Evolutionary conservation across 2,888 invertebrate genomes (phyloP), one percentile per base, ranked within the genome.

Genomic region (Cataglyphis cursor): DNA sequence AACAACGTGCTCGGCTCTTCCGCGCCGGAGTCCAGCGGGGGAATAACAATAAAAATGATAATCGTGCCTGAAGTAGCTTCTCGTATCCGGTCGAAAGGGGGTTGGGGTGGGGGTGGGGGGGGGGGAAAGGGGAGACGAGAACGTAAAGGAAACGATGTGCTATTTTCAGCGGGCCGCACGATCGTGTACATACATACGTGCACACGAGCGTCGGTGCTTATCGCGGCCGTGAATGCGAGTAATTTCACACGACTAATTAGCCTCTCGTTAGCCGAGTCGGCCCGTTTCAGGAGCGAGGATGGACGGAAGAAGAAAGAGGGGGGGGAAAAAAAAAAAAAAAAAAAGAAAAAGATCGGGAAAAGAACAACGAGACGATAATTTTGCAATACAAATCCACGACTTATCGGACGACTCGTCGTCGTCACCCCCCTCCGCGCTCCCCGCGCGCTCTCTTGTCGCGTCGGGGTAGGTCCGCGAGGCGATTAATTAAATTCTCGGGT

Each of bases 401-500:
- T 94, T 93, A 93, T 93, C 92, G 92, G 90, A 87, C 85, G 24
- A 24, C 24, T 24, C 24, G 24, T 82, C 80, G 24, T 82, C 80
- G 83, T 59, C 65, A 78, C 74, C 78, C 74, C 78, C 31, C 66
- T 64, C 65, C 54, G 76, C 74, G 70, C 66, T 51, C 48, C 8
- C 62, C 38, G 44, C 57, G 68, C 70, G 31, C 62, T 64, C 62
- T 61, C 72, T 48, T 78, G 86, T 88, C 85, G 82, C 82, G 70
- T 74, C 75, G 74, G 74, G 44, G 85, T 85, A 89, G 90, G 92
- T 91, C 89, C 91, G 91, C 92, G 92, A 92, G 92, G 93, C 94
- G 94, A 95, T 95, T 94, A 95, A 95, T 95, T 95, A 94, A 94
- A 95, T 94, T 95, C 94, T 94, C 94, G 94, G 92, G 93, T 95